phyloP scores from a whole-genome alignment of 1,140 invertebrate species.

The Brachionus rotundiformis region DNA sequence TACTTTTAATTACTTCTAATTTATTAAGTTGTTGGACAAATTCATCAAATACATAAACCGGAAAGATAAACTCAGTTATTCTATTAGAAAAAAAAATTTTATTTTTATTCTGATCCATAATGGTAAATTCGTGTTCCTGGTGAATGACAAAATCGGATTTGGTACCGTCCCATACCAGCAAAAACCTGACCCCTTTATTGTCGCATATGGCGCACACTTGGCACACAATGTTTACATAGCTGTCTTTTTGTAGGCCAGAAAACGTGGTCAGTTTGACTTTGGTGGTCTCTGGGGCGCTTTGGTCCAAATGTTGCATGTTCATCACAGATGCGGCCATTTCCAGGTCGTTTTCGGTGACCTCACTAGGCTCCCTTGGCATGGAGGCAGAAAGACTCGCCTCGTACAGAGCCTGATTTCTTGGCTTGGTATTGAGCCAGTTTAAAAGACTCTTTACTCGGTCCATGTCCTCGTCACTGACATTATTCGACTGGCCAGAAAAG shows the following conservation, averaged over 20 bases:
- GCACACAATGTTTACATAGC: neutral
- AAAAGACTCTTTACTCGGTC: neutral
- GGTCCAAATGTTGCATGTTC: neutral
- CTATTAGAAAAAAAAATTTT: neutral
- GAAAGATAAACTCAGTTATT: neutral
- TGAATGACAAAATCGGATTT: neutral
- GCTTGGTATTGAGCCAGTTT: neutral
- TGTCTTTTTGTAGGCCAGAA: neutral
- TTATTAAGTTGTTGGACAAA: neutral
- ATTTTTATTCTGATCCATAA: neutral
- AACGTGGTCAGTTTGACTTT: neutral
- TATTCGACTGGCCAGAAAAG: neutral
- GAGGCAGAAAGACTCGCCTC: neutral
- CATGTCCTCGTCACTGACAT: neutral
- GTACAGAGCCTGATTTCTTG: neutral
- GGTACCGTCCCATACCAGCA: neutral
- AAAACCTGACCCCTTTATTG: conserved; percentile 15
- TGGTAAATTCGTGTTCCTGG: neutral
- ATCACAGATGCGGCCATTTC: neutral
- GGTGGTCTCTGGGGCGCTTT: neutral
- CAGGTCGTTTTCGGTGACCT: neutral
- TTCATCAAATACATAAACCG: conserved; percentile 27
- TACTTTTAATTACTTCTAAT: conserved; percentile 31
- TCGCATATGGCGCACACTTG: conserved; percentile 21
- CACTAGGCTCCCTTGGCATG: neutral